Evolutionary conservation across 2,888 invertebrate species (phyloP), one percentile per base, ranked within the genome.

Genomic region (Diarsia mendica): DNA sequence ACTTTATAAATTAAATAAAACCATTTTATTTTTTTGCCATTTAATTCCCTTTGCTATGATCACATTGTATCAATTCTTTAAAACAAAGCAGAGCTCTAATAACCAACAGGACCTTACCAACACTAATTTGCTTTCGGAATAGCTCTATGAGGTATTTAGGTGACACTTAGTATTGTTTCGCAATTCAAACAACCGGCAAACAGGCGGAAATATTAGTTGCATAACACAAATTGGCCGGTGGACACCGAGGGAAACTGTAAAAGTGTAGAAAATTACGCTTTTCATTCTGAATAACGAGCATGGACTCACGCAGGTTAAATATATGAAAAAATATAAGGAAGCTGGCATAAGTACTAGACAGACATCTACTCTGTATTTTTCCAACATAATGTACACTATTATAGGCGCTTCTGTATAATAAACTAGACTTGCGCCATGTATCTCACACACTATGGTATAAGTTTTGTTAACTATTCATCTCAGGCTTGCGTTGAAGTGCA

Each of bases 281-380:
- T 85, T 85, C 72, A 82, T 85, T 83, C 64, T 61, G 58, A 67
- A 72, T 65, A 72, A 73, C 63, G 55, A 77, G 67, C 67, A 75
- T 51, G 46, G 64, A 68, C 48, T 60, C 13, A 65, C 28, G 61
- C 83, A 84, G 84, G 86, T 74, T 74, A 84, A 86, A 80, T 72
- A 39, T 63, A 70, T 85, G 58, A 82, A 75, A 28, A 83, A 77
- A 75, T 83, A 74, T 68, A 67, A 78, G 74, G 84, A 86, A 84
- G 67, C 75, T 67, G 55, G 48, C 64, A 51, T 72, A 51, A 72
- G 44, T 33, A 77, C 71, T 48, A 71, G 63, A 74, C 44, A 79
- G 67, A 74, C 70, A 77, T 67, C 64, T 33, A 66, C 65, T 53
- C 67, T 75, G 88, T 83, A 81, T 80, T 88, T 87, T 87, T 87